Base-by-base conservation (phyloP, 2,888 invertebrate species). In the Nomada ferruginata region DNA sequence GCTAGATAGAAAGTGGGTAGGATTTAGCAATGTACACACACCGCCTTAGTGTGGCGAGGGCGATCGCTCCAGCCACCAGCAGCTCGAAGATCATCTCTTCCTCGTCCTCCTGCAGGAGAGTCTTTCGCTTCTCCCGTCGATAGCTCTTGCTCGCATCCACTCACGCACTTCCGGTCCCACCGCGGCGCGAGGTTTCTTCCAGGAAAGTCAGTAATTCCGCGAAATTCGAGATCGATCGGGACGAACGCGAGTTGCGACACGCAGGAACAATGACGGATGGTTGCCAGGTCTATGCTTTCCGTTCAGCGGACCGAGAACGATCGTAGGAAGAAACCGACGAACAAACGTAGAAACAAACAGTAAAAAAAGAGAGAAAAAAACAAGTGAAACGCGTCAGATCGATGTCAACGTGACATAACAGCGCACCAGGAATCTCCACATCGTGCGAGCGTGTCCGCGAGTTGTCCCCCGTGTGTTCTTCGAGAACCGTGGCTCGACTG, bases 1-100 rank as follows among this genome's bases (percentile, higher is more conserved):
- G 57, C 47, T 73, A 83, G 68, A 85, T 73, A 69, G 86, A 89
- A 89, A 88, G 79, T 87, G 81, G 83, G 88, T 87, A 91, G 89
- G 90, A 92, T 90, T 91, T 88, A 93, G 89, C 90, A 92, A 93
- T 93, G 93, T 93, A 93, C 93, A 93, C 93, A 93, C 93, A 93
- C 93, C 93, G 93, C 93, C 93, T 93, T 90, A 92, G 91, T 89
- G 93, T 93, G 93, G 93, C 93, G 88, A 92, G 92, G 93, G 93
- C 92, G 90, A 93, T 91, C 89, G 92, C 93, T 93, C 93, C 92
- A 85, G 93, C 93, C 93, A 93, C 92, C 91, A 93, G 92, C 91
- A 93, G 91, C 91, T 91, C 93, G 92, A 91, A 89, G 91, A 93
- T 92, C 93, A 93, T 93, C 91, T 92, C 93, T 92, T 91, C 89